A percentile compares a stretch with the other conserved stretches of the same genome.
Evolutionary conservation across 2,113 vertebrate genomes (phyloP).

Genomic region (Acanthisitta chloris): DNA sequence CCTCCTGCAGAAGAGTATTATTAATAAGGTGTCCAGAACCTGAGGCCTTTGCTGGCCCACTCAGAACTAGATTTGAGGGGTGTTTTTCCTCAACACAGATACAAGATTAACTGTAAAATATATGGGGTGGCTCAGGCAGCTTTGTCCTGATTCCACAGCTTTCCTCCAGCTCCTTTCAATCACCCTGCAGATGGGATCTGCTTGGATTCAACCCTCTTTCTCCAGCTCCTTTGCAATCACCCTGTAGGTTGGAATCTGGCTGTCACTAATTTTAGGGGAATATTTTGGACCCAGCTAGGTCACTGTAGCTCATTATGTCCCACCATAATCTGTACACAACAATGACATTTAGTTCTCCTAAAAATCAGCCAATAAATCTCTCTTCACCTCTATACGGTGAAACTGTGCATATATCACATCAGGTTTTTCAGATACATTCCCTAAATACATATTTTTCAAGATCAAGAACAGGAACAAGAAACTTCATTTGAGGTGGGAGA

Average conservation of each 20-base stretch:
- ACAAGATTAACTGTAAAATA: conserved; percentile 15
- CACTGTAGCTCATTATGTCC: not conserved
- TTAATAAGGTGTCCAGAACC: conserved; percentile 15
- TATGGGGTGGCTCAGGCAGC: not conserved
- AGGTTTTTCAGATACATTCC: not conserved
- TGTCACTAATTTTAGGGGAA: not conserved
- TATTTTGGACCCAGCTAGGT: not conserved
- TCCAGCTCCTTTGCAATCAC: not conserved
- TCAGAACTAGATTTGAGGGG: not conserved
- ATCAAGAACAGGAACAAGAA: not conserved
- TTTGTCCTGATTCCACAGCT: not conserved
- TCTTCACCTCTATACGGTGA: not conserved
- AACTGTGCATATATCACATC: not conserved
- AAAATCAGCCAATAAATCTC: not conserved
- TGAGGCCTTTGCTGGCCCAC: not conserved
- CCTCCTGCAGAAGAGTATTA: conserved; percentile 11
- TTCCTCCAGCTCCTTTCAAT: not conserved
- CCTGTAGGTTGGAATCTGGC: not conserved
- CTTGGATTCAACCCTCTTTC: too few relatives aligned
- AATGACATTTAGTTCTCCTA: not conserved
- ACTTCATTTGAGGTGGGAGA: not conserved
- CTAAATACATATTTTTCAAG: not conserved
- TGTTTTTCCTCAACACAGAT: conserved; percentile 1
- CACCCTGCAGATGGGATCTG: not conserved
- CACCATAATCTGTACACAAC: not conserved